Evolutionary conservation across 2,113 vertebrate genomes (phyloP), one percentile per base, ranked within the genome.

Genomic region (Leptobrachium leishanense): DNA sequence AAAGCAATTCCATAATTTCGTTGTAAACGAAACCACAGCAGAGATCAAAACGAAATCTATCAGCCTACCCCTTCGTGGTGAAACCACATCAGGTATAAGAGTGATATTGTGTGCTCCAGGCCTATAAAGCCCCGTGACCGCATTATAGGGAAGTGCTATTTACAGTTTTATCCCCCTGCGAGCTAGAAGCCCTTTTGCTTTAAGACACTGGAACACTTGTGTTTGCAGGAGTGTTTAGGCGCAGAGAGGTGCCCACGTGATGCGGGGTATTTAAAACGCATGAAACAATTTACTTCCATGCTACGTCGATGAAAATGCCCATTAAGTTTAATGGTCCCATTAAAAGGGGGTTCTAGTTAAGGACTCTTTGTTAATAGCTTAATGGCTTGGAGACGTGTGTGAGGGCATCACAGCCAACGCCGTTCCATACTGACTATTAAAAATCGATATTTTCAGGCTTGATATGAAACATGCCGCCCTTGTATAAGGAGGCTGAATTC

Each of bases 381-480:
- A 46, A 71, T 72, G 50, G 40, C 73, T 86, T 83, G 77, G 83
- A 75, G 81, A 83, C 53, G 4, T 72, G 53, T 82, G 59, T 77
- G 55, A 85, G 72, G 64, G 78, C 2, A 1, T 65, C 81, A 82
- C 12, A 73, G 84, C 81, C 78, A 71, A 68, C n/a, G 43, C 15
- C 10, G 81, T n/a, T 69, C 55, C 43, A 20, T 84, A 74, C 74
- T 40, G 9, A 79, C 86, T 88, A 87, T 66, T 73, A 81, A 77
- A 77, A 68, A 13, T 5, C 20, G 40, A 2, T 67, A 62, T 83
- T 85, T 87, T 84, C 86, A 87, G 84, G 81, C 50, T 81, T 68
- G 82, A 89, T 41, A 43, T 43, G 31, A 65, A 57, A 90, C 90
- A 90, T 89, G 88, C 89, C 84, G 77, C 86, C 88, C 92, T 91